These are phyloP conservation scores for Brachionus manjavacas DNA, from an alignment of 1,140 invertebrate species.

Conservation along the genomic window DNA sequence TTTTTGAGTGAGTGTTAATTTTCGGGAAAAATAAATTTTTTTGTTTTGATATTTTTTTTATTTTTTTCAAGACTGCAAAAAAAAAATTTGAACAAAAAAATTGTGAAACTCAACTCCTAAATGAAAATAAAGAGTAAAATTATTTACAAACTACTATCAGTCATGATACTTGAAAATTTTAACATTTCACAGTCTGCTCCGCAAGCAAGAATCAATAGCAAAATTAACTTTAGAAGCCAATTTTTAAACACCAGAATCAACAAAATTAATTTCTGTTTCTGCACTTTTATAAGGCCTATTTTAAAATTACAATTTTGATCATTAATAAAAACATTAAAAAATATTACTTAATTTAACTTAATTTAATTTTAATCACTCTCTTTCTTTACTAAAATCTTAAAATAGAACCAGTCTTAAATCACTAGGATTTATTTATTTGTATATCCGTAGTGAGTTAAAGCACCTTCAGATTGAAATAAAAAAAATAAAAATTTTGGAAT, in stretches of 20 bases:
- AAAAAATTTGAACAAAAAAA: not conserved
- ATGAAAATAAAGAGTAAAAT: not conserved
- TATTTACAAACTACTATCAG: not conserved
- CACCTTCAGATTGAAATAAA: too few species aligned
- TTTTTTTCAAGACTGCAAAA: not conserved
- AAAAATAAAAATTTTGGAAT: too few species aligned
- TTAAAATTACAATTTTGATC: not conserved
- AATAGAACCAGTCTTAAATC: not conserved
- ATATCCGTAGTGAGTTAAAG: too few species aligned
- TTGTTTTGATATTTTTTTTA: not conserved
- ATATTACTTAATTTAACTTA: not conserved
- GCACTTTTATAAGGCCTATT: not conserved
- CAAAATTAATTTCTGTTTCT: slow-evolving; percentile 8
- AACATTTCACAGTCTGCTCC: not conserved
- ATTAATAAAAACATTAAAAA: not conserved
- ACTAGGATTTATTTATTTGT: too few species aligned
- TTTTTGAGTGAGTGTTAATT: not conserved
- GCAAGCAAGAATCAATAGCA: not conserved
- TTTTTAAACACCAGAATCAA: not conserved
- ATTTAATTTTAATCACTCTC: not conserved
- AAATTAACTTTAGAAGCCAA: not conserved
- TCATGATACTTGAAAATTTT: not conserved
- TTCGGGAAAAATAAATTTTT: not conserved
- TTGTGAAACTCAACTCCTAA: not conserved
- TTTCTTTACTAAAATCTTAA: too few species aligned